Evolutionary conservation across 2,113 vertebrate genomes (phyloP).

Genomic region (Mesembrinibis cayennensis): DNA sequence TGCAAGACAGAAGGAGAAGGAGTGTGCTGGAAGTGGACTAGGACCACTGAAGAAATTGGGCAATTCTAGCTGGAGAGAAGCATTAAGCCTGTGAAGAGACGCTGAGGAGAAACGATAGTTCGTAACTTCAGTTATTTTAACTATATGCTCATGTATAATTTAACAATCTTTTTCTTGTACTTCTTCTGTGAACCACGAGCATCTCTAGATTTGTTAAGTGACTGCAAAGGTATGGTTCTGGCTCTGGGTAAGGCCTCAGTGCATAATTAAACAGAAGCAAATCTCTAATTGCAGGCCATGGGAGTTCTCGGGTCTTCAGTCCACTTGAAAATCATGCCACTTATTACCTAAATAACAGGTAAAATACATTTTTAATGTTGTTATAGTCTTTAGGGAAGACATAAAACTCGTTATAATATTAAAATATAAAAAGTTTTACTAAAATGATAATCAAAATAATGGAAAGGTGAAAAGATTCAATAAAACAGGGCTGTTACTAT

Average conservation of each 20-base stretch:
- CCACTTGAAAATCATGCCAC: not conserved
- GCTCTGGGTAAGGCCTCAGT: not conserved
- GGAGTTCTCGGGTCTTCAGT: not conserved
- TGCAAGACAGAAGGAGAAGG: not conserved
- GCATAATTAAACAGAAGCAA: not conserved
- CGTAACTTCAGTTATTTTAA: conserved; percentile 31
- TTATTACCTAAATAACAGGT: not conserved
- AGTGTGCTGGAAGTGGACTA: not conserved
- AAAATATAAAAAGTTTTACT: not conserved
- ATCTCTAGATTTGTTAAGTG: not conserved
- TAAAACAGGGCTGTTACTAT: not conserved
- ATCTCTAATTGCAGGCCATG: not conserved
- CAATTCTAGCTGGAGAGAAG: not conserved
- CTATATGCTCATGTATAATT: conserved; percentile 27
- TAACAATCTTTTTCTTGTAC: not conserved
- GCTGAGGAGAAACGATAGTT: conserved; percentile 7
- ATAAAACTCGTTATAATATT: not conserved
- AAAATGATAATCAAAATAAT: not conserved
- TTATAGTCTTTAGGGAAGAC: not conserved
- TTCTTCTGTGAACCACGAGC: not conserved
- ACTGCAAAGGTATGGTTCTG: not conserved
- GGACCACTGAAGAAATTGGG: not conserved
- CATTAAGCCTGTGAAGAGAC: not conserved
- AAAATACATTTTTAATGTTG: not conserved
- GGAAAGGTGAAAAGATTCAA: not conserved